Base-by-base conservation (phyloP, 2,888 invertebrate genomes). In the Drosophila rellima region DNA sequence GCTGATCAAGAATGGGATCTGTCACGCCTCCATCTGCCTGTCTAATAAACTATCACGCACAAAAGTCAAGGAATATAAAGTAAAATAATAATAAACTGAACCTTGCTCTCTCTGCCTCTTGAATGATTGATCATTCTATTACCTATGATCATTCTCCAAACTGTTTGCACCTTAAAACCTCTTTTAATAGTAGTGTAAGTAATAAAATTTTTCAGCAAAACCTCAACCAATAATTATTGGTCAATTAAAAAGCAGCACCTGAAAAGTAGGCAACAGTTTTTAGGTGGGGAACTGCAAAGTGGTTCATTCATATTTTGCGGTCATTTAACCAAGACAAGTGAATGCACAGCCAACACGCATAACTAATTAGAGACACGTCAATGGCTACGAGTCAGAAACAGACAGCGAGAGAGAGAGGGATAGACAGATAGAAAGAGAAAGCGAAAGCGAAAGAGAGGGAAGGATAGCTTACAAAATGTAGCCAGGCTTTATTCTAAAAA, bases 321-420 rank as follows among this genome's bases (percentile, higher is more conserved):
- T 54, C 33, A 55, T 42, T 54, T 35, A 35, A 26, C 20, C 10
- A 37, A 47, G 23, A 39, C 62, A 68, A 62, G 57, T 68, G 68
- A 65, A 63, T 55, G 40, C 11, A 31, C 47, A 62, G 37, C 60
- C 57, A 56, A 59, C 48, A 40, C 26, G 35, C 61, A 73, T 69
- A 62, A 48, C 33, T 48, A 60, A 78, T 69, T 45, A 57, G 42
- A 45, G 65, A 70, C 74, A 76, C 76, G 76, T 76, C 76, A 78
- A 74, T 48, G 23, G 15, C 26, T 51, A 15, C 8, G 42, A 1
- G 17, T 10, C 29, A 56, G 15, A 18, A 13, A 13, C 17, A 26
- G 26, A 18, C 1, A 26, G 18, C 2, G 7, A 37, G 3, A 29
- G 10, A 39, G 11, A 23, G 23, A 17, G 20, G 35, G 6, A 13